Evolutionary conservation across 2,888 invertebrate genomes (phyloP).

Genomic region (Philaethria dido): DNA sequence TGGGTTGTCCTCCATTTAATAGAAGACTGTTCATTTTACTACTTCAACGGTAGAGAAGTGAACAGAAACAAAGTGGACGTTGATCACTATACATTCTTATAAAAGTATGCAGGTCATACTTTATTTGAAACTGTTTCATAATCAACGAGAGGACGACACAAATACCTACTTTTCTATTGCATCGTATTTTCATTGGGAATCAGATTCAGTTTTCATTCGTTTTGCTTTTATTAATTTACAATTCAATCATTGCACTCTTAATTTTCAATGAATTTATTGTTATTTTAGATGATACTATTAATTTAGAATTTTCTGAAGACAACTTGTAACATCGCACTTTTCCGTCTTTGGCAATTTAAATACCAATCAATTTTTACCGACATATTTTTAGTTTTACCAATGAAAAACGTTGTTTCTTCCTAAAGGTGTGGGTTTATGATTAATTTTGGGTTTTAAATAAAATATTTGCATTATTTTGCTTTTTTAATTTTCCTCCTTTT

Average conservation of each 20-base stretch:
- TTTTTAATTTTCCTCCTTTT: background rate
- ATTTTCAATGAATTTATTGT: slow-evolving; percentile 69
- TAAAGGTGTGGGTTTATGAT: slow-evolving; percentile 45
- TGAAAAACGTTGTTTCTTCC: slow-evolving; percentile 61
- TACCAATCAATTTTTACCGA: slow-evolving; percentile 45
- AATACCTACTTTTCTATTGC: slow-evolving; percentile 7
- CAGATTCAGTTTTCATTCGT: slow-evolving; percentile 42
- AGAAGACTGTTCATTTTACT: slow-evolving; percentile 58
- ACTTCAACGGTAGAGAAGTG: slow-evolving; percentile 59
- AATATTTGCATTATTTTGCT: slow-evolving; percentile 45
- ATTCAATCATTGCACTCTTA: slow-evolving; percentile 62
- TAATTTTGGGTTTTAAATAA: slow-evolving; percentile 52
- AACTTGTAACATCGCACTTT: slow-evolving; percentile 43
- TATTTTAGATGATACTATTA: slow-evolving; percentile 55
- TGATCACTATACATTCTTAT: slow-evolving; percentile 51
- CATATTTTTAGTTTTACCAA: slow-evolving; percentile 58
- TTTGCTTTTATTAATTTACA: slow-evolving; percentile 49
- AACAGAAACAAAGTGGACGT: slow-evolving; percentile 47
- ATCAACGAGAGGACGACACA: slow-evolving; percentile 38
- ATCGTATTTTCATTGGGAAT: slow-evolving; percentile 72
- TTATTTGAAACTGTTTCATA: slow-evolving; percentile 52
- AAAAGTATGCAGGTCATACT: slow-evolving; percentile 70
- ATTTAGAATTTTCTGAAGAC: slow-evolving; percentile 48
- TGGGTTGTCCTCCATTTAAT: slow-evolving; percentile 14
- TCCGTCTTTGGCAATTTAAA: slow-evolving; percentile 51